A percentile compares a stretch with the other conserved stretches of the same genome.
Conservation (phyloP, 2,113 vertebrate genomes). For the Hypomesus transpacificus region DNA sequence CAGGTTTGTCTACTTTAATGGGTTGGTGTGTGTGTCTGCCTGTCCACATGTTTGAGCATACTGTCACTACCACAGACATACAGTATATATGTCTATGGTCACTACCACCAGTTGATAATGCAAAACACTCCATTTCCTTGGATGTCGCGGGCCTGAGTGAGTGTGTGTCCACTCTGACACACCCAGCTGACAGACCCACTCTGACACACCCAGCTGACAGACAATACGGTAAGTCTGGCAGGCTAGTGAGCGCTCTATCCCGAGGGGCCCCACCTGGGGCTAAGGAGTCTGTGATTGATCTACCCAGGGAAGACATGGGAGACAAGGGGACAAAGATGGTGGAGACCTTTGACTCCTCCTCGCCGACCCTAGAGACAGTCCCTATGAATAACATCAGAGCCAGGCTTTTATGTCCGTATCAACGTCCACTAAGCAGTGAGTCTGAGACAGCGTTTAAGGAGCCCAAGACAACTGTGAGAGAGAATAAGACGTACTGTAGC, state of each 20-base stretch:
- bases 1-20: no score
- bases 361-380: conserved; percentile 39
- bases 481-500: no score
- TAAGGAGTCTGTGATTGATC: conserved; percentile 59
- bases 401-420: no score
- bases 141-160: conserved; percentile 28
- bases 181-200: conserved; percentile 35
- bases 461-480: no score
- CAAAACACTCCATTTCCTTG: conserved; percentile 13
- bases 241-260: conserved; percentile 30
- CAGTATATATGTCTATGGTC: no score
- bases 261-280: conserved; percentile 52
- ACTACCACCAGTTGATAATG: neutral
- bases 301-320: conserved; percentile 40
- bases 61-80: no score
- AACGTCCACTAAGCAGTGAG: no score
- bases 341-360: conserved; percentile 49
- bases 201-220: conserved; percentile 39
- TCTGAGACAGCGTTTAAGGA: no score
- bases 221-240: conserved; percentile 39
- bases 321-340: conserved; percentile 34
- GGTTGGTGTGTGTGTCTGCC: no score
- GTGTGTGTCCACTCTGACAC: conserved; percentile 16
- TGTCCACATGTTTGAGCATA: no score
- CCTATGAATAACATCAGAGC: no score